These are phyloP conservation scores for Lophius piscatorius DNA, from an alignment of 2,113 vertebrate genomes.

Conservation along the genomic window DNA sequence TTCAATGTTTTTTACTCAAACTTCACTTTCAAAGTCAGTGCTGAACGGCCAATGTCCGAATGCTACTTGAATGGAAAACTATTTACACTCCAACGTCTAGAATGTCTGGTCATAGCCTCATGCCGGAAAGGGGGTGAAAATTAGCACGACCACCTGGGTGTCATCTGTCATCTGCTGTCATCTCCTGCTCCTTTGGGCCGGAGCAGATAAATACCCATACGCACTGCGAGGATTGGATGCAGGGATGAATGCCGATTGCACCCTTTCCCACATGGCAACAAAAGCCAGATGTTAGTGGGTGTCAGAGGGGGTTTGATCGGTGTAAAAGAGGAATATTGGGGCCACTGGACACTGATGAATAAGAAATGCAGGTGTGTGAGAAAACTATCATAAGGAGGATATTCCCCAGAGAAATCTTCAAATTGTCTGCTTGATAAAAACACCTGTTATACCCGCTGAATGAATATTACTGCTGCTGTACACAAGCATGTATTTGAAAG, in stretches of 20 bases:
- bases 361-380: background rate
- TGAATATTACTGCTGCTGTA: constrained; percentile 34
- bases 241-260: background rate
- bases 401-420: too few relatives aligned
- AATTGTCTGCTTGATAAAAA: constrained; percentile 4
- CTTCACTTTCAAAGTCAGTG: background rate
- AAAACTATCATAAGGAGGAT: too few relatives aligned
- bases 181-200: background rate
- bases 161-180: background rate
- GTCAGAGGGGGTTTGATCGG: background rate
- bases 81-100: background rate
- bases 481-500: constrained; percentile 23
- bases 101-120: background rate
- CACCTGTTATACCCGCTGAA: background rate
- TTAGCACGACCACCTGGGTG: background rate
- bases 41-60: too few relatives aligned
- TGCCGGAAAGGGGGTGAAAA: background rate
- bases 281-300: constrained; percentile 1
- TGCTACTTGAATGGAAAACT: background rate
- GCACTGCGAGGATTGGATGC: background rate
- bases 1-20: too few relatives aligned
- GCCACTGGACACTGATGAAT: background rate
- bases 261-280: background rate
- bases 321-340: background rate
- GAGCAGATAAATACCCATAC: background rate